Evolutionary conservation across 2,113 vertebrate species (phyloP), one percentile per base, ranked within the genome.

Genomic region (Naja naja): DNA sequence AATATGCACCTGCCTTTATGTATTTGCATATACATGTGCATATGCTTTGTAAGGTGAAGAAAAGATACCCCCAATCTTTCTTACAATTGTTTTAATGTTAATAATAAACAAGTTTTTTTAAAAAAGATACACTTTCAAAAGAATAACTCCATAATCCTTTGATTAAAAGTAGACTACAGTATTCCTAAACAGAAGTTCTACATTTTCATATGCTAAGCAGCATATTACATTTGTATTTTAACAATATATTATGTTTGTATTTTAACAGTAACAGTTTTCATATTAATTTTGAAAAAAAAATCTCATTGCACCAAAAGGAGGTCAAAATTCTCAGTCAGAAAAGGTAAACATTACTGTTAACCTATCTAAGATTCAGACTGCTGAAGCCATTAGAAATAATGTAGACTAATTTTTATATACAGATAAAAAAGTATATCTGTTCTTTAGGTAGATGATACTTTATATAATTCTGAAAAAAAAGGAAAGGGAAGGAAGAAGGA

Each of bases 201-300:
- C 53, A 39, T 81, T 89, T 4, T 3, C 47, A 58, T 23, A 14
- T 56, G 34, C 3, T 87, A 90, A 87, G 58, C 22, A 94, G 45
- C 49, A 69, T 20, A 93, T 86, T 81, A 91, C 45, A 52, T 47
- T 91, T 30, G 3, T 92, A 64, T 94, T 92, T 53, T 20, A 74
- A n/a, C 0, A 92, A 53, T 49, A 0, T 54, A 54, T 54, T 54
- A 58, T 87, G 49, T 49, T 91, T n/a, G 2, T 92, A 58, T 94
- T 92, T 58, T 23, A 64, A 34, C 0, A 92, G 55, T 52, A 0
- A 74, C 20, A 58, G 23, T 52, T 90, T 87, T 85, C 34, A 1
- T 58, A 60, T 88, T 9, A 89, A 52, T 8, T 53, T 43, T 90
- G 87, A 88, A 85, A 95, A 94, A 94, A 47, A 18, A 49, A n/a